phyloP scores from a whole-genome alignment of 2,888 invertebrate species.

The Chalcis sispes region DNA sequence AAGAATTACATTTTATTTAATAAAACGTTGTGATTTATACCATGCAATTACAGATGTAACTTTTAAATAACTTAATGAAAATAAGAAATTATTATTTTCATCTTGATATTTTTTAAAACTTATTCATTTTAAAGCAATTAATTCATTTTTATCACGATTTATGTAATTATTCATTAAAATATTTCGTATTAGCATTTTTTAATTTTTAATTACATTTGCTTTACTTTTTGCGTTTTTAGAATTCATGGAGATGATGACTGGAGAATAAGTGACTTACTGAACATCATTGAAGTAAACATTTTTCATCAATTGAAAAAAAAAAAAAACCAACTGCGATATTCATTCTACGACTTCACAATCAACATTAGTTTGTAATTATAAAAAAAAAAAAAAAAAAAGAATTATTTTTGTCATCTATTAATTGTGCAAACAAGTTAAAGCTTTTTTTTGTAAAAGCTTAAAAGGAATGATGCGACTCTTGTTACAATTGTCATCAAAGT shows the following conservation, averaged over 20 bases:
- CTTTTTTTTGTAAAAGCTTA: not conserved
- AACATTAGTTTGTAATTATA: conserved; percentile 15
- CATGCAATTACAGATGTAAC: too few species aligned
- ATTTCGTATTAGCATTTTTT: too few species aligned
- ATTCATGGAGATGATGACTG: conserved; percentile 97
- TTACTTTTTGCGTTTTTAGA: conserved; percentile 78
- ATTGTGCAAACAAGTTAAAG: not conserved
- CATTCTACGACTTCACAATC: conserved; percentile 10
- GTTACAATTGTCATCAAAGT: conserved; percentile 6
- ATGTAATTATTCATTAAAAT: too few species aligned
- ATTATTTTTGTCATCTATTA: conserved; percentile 7
- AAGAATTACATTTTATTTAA: too few species aligned
- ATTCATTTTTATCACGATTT: too few species aligned
- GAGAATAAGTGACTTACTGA: conserved; percentile 80
- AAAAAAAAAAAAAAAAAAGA: not conserved
- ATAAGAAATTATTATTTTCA: too few species aligned
- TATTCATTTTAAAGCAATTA: too few species aligned
- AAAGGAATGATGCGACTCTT: conserved; percentile 3
- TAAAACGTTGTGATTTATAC: too few species aligned
- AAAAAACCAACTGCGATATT: conserved; percentile 14
- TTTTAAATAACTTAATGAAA: too few species aligned
- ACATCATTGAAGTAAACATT: not conserved
- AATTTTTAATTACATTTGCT: too few species aligned
- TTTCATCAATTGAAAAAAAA: not conserved
- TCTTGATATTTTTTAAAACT: too few species aligned